Base-by-base conservation (phyloP, 2,888 invertebrate genomes). In the Synergus gifuensis region DNA sequence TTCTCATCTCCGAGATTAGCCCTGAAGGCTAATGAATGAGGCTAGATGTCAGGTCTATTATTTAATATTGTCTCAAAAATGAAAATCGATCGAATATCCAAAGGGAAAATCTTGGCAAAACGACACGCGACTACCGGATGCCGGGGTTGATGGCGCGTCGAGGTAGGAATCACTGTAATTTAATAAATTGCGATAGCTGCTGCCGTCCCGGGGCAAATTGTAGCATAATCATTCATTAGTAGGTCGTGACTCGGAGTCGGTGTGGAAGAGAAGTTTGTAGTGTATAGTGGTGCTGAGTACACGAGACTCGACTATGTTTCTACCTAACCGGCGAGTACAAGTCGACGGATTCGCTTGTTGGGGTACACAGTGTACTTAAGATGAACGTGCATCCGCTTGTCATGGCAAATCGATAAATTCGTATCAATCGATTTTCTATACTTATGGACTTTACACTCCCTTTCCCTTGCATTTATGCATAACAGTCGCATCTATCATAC, bases 201-300 rank as follows among this genome's bases (percentile, higher is more conserved):
- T 88, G 90, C 89, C 88, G 90, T 90, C 90, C 88, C 89, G 88
- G 88, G 89, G 90, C 90, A 90, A 91, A 91, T 91, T 91, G 90
- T 91, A 90, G 90, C 90, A 90, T 90, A 92, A 91, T 92, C 91
- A 90, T 91, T 92, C 91, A 91, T 91, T 92, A 92, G 91, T 91
- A 88, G 91, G 91, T 91, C 91, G 91, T 91, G 92, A 91, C 91
- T 92, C 82, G 81, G 86, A 85, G 88, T 89, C 87, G 86, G 85
- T 86, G 85, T 84, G 84, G 73, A 54, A 73, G 73, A 49, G 49
- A 54, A 40, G 73, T 73, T 73, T 73, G 54, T 40, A 73, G 22
- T 69, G 46, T 22, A 69, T 28, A 28, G 36, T 54, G 49, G 73
- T 36, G 49, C 36, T 73, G 54, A n/a, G 28, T 73, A 54, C 54